Evolutionary conservation across 2,113 vertebrate species (phyloP).

Genomic region (Pristiophorus japonicus): DNA sequence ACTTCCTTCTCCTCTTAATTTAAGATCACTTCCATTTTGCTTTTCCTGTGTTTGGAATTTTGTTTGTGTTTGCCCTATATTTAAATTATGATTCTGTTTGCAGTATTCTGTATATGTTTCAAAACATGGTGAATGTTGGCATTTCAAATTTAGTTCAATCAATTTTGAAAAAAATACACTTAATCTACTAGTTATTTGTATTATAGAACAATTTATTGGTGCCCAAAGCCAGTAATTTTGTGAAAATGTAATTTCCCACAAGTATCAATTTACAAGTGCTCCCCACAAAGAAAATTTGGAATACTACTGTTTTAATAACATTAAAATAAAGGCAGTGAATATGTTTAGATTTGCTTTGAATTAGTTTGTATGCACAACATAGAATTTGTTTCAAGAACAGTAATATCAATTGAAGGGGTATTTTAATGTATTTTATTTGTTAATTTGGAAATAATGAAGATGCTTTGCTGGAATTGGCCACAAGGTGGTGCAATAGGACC

Average conservation of each 20-base stretch:
- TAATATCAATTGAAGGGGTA: background rate
- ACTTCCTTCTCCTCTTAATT: background rate
- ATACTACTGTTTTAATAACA: background rate
- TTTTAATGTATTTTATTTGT: no score
- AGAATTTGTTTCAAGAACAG: background rate
- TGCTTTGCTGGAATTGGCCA: background rate
- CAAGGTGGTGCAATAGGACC: background rate
- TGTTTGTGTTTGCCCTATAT: background rate
- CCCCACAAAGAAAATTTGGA: background rate
- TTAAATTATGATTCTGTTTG: background rate
- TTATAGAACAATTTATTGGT: background rate
- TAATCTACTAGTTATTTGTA: background rate
- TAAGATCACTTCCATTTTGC: background rate
- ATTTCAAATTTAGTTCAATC: background rate
- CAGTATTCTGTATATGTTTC: background rate
- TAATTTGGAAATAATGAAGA: background rate
- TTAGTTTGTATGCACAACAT: background rate
- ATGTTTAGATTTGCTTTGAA: background rate
- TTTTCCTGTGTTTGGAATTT: slow-evolving; percentile 13
- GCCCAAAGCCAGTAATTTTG: background rate
- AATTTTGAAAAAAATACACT: background rate
- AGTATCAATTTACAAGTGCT: background rate
- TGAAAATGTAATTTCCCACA: background rate
- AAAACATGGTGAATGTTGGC: background rate
- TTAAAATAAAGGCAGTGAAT: background rate